Percentiles rank a stretch among this genome's conserved stretches.
These are phyloP conservation scores for Chanos chanos DNA, from an alignment of 2,797 vertebrate species.

Conservation along the genomic window DNA sequence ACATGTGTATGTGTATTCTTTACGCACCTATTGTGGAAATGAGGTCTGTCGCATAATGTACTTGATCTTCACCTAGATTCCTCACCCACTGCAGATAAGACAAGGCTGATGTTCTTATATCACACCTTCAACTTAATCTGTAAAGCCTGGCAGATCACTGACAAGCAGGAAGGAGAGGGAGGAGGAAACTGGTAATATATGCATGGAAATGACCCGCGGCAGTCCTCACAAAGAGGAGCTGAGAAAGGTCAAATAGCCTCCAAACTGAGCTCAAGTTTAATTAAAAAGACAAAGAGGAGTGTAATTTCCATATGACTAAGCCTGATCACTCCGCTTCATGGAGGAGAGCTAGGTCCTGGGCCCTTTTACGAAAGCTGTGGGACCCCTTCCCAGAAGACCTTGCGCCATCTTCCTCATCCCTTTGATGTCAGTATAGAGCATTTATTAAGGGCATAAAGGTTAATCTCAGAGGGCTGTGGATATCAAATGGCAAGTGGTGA, in stretches of 20 bases:
- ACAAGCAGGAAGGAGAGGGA: constrained; percentile 28
- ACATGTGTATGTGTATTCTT: no score
- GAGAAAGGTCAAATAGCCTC: constrained; percentile 71
- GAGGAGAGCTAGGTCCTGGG: constrained; percentile 31
- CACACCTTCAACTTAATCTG: constrained; percentile 59
- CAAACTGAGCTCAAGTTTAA: constrained; percentile 71
- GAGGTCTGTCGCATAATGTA: constrained; percentile 28
- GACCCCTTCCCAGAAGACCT: constrained; percentile 57
- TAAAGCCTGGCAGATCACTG: constrained; percentile 59
- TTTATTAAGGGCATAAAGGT: constrained; percentile 68
- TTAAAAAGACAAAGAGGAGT: constrained; percentile 75
- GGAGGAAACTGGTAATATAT: constrained; percentile 65
- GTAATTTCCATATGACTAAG: constrained; percentile 56
- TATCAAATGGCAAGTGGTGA: constrained; percentile 58
- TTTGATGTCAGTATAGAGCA: constrained; percentile 68
- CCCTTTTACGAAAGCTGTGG: constrained; percentile 42
- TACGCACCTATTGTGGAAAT: not conserved
- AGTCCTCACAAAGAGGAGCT: constrained; percentile 63
- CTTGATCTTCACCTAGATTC: constrained; percentile 43
- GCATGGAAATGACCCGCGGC: constrained; percentile 72
- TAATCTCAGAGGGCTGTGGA: constrained; percentile 61
- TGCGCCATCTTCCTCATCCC: constrained; percentile 51
- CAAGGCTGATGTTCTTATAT: constrained; percentile 41
- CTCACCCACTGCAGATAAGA: constrained; percentile 50
- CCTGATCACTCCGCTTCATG: constrained; percentile 49